These are phyloP conservation scores for Tautogolabrus adspersus DNA, from an alignment of 2,113 vertebrate genomes.

Conservation along the genomic window DNA sequence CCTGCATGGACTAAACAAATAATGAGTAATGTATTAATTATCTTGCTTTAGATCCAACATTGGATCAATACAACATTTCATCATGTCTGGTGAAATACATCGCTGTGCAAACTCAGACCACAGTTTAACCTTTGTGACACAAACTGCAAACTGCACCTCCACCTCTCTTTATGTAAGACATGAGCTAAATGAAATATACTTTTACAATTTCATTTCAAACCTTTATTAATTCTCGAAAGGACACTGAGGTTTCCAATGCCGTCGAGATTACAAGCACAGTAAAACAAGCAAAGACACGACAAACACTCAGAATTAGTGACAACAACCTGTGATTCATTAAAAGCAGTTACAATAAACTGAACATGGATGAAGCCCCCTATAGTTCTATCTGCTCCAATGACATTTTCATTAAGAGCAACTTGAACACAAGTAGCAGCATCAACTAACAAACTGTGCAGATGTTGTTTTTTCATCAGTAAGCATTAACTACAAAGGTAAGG, in stretches of 20 bases:
- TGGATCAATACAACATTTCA: slow-evolving; percentile 31
- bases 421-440: neutral
- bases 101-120: neutral
- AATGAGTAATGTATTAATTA: slow-evolving; percentile 30
- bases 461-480: neutral
- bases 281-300: too few relatives aligned
- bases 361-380: neutral
- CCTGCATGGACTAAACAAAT: neutral
- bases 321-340: too few relatives aligned
- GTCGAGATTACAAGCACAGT: too few relatives aligned
- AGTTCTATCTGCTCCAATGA: neutral
- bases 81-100: slow-evolving; percentile 4
- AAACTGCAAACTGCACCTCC: slow-evolving; percentile 1
- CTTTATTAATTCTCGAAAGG: neutral
- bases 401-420: neutral
- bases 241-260: too few relatives aligned
- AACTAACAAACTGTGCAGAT: neutral
- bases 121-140: slow-evolving; percentile 4
- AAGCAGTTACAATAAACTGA: neutral
- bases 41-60: slow-evolving; percentile 30
- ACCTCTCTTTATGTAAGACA: neutral
- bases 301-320: too few relatives aligned
- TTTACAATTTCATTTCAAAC: neutral
- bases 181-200: too few relatives aligned
- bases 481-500: neutral